Base-by-base conservation (phyloP, 1,140 invertebrate genomes). In the Anadara kagoshimensis region DNA sequence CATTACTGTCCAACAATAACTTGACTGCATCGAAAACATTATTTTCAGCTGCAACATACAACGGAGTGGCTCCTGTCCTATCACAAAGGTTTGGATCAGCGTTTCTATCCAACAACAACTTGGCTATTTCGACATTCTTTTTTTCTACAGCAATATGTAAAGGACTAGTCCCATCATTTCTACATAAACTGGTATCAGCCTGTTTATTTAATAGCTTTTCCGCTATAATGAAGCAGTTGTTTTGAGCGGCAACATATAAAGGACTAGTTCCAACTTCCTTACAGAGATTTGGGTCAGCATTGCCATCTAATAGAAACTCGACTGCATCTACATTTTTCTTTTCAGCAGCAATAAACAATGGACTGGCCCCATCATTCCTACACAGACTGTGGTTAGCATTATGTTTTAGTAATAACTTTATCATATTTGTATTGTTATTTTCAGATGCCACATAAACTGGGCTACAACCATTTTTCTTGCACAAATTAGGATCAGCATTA, bases 331-430 rank as follows among this genome's bases (percentile, higher is more conserved):
- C 22, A 20, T 69, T 11, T 14, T 58, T 58, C 0, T 29, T 22
- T 8, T 69, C 58, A 44, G 54, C 44, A 16, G 68, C 45, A 41
- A 62, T 43, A 44, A 62, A 61, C 20, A 69, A 20, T 44, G 68
- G 47, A 16, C 58, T 62, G 26, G 54, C 47, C 24, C 43, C n/a
- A 18, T 16, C 12, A 22, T 53, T 47, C 16, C 49, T 12, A 36
- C n/a, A 26, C n/a, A 62, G 63, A 20, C 54, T 56, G 29, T 56
- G 5, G 29, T 54, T 61, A 22, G 49, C 43, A 22, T 64, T 47
- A 14, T 56, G 54, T 10, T 57, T 20, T n/a, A 56, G 12, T 3
- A 71, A 26, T 16, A 26, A 43, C 24, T 62, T 18, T 16, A 10
- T 22, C 11, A 70, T 53, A 49, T 45, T 26, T 24, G 16, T 44